These are phyloP conservation scores for Simalia tracyae DNA, from an alignment of 2,797 vertebrate genomes.

Conservation along the genomic window DNA sequence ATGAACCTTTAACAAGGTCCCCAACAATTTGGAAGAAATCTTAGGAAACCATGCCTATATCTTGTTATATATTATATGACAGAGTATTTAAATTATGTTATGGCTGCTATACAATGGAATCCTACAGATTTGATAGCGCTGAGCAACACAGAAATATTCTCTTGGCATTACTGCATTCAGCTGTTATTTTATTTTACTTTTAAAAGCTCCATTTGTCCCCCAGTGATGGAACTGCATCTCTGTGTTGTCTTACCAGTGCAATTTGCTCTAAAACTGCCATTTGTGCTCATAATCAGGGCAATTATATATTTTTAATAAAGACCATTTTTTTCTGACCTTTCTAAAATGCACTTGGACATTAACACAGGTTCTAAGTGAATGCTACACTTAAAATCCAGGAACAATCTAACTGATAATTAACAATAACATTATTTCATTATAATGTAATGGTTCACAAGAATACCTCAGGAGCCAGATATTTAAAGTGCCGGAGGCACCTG, in stretches of 20 bases:
- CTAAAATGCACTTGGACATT: neutral
- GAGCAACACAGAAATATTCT: neutral
- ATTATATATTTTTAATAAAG: too few species aligned
- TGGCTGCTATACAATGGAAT: neutral
- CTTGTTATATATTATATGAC: neutral
- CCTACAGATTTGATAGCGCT: neutral
- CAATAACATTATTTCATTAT: neutral
- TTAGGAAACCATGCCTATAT: neutral
- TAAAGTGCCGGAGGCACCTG: neutral
- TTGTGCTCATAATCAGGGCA: neutral
- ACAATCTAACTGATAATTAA: neutral
- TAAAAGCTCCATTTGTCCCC: neutral
- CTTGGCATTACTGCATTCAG: neutral
- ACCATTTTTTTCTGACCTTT: neutral
- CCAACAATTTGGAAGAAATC: neutral
- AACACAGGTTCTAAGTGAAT: neutral
- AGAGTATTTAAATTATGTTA: neutral
- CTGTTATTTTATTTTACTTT: neutral
- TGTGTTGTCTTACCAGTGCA: neutral
- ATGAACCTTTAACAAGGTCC: neutral
- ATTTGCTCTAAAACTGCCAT: neutral
- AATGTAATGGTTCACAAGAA: neutral
- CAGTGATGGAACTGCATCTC: neutral
- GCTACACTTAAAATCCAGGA: neutral
- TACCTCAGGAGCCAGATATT: neutral